Percentiles rank a stretch among this genome's conserved stretches.
Conservation (phyloP, 2,888 invertebrate species). For the Polydesmus complanatus region DNA sequence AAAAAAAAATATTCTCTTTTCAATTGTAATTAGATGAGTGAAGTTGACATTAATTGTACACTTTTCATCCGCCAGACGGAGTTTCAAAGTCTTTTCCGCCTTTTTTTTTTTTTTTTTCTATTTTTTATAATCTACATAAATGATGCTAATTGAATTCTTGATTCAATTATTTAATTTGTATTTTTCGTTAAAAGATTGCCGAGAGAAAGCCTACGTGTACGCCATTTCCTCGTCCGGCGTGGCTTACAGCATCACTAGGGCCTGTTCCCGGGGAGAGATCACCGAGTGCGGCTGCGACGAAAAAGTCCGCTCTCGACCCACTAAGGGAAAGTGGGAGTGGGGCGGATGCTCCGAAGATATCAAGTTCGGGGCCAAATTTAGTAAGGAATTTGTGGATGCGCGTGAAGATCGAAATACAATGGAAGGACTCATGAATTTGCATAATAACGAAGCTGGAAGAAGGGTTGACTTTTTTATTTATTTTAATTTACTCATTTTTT, state of each 20-base stretch:
- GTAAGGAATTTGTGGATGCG: slow-evolving; percentile 71
- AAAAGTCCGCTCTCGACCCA: slow-evolving; percentile 51
- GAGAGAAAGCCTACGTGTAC: slow-evolving; percentile 79
- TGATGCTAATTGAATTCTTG: neutral
- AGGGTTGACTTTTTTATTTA: too few relatives aligned
- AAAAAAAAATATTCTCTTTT: too few relatives aligned
- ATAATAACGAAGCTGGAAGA: slow-evolving; percentile 84
- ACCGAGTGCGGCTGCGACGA: slow-evolving; percentile 80
- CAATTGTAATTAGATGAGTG: too few relatives aligned
- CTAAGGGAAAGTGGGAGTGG: slow-evolving; percentile 61
- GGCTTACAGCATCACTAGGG: slow-evolving; percentile 71
- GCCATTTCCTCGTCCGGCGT: slow-evolving; percentile 80
- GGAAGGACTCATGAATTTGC: slow-evolving; percentile 71
- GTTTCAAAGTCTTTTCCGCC: too few relatives aligned
- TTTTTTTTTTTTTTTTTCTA: too few relatives aligned
- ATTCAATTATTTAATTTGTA: neutral
- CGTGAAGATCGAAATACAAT: slow-evolving; percentile 58
- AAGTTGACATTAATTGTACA: too few relatives aligned
- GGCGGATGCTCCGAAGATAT: slow-evolving; percentile 87
- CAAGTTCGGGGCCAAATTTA: slow-evolving; percentile 68
- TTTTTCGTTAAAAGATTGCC: slow-evolving; percentile 55
- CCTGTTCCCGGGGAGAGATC: slow-evolving; percentile 71
- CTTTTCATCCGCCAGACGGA: too few relatives aligned
- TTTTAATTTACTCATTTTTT: too few relatives aligned
- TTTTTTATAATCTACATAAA: too few relatives aligned